A percentile compares a stretch with the other conserved stretches of the same genome.
Conservation (phyloP, 37 sponge, comb jelly and placozoan species). For the Theonella swinhoei region DNA sequence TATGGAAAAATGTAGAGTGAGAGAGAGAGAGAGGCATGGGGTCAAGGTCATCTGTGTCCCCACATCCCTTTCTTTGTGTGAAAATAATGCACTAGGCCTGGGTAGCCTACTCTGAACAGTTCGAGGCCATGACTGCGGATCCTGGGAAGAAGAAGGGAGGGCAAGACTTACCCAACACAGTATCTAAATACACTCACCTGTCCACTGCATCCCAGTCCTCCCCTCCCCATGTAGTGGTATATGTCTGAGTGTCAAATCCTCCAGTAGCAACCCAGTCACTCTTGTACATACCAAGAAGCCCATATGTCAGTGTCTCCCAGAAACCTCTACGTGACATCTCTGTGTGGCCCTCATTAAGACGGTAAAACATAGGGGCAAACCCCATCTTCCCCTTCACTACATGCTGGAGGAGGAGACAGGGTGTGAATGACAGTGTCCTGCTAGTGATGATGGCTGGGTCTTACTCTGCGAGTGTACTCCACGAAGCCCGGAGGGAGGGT, state of each 20-base stretch:
- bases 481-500: conserved; percentile 67
- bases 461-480: conserved; percentile 55
- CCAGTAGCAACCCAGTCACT: conserved; percentile 68
- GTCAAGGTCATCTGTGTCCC: conserved; percentile 12
- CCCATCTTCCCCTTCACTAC: conserved; percentile 67
- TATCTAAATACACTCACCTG: conserved; percentile 47
- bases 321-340: conserved; percentile 44
- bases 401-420: conserved; percentile 45
- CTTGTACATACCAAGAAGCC: conserved; percentile 69
- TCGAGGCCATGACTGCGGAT: conserved; percentile 52
- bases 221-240: conserved; percentile 74
- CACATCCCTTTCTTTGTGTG: conserved; percentile 73
- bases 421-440: neutral
- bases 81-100: conserved; percentile 72
- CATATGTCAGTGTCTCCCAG: conserved; percentile 76
- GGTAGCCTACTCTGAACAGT: conserved; percentile 60
- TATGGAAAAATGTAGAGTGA: neutral
- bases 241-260: conserved; percentile 54
- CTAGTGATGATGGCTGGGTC: neutral
- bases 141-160: conserved; percentile 11
- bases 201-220: conserved; percentile 84
- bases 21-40: too few species aligned
- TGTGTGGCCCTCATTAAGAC: conserved; percentile 59
- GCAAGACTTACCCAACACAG: neutral
- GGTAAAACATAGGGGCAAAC: conserved; percentile 68